phyloP scores from a whole-genome alignment of 2,797 vertebrate genomes.

The Chanos chanos region DNA sequence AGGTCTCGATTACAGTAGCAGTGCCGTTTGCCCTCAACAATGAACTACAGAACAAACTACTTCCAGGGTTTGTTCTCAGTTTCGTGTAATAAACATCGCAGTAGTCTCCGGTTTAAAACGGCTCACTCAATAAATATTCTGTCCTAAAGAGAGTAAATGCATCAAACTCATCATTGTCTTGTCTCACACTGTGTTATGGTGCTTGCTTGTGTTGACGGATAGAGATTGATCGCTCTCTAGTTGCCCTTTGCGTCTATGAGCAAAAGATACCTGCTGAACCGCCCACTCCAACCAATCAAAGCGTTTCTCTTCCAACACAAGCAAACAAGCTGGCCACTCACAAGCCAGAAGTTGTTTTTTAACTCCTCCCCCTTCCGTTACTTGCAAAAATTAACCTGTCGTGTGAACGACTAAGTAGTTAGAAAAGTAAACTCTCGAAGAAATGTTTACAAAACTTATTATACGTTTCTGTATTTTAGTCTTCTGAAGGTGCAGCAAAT shows the following conservation, averaged over 20 bases:
- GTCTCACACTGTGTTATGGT: slow-evolving; percentile 55
- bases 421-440: slow-evolving; percentile 1
- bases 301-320: slow-evolving; percentile 50
- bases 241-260: slow-evolving; percentile 78
- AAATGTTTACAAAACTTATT: no score
- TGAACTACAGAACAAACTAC: slow-evolving; percentile 10
- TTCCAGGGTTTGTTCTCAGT: no score
- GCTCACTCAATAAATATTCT: not conserved
- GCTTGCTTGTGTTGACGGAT: slow-evolving; percentile 76
- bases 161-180: slow-evolving; percentile 60
- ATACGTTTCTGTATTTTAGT: no score
- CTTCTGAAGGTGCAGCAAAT: no score
- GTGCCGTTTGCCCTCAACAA: no score
- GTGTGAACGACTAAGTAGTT: slow-evolving; percentile 6
- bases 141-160: not conserved
- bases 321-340: slow-evolving; percentile 69
- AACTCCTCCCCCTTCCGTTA: slow-evolving; percentile 41
- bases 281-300: slow-evolving; percentile 73
- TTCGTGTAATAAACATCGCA: no score
- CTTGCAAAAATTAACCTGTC: slow-evolving; percentile 8
- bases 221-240: slow-evolving; percentile 82
- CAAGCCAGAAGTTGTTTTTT: slow-evolving; percentile 4
- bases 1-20: no score
- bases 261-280: slow-evolving; percentile 69
- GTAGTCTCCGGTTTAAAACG: slow-evolving; percentile 1